Conservation (phyloP, 2,113 vertebrate genomes). For the Scortum barcoo region DNA sequence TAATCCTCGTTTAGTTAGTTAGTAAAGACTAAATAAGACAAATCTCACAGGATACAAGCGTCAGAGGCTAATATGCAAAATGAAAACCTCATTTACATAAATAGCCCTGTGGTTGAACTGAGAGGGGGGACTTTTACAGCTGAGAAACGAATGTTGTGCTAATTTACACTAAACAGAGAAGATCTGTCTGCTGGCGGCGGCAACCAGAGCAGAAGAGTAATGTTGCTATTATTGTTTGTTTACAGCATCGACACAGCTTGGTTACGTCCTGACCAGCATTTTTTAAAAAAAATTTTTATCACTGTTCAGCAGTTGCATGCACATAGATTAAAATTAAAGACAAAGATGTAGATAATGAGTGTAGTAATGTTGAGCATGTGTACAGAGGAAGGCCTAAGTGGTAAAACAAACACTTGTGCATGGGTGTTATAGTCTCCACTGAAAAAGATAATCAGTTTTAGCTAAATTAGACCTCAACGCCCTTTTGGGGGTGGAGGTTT, state of each 20-base stretch:
- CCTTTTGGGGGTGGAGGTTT: background rate
- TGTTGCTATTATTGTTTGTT: conserved; percentile 23
- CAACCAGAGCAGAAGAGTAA: background rate
- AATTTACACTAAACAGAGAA: conserved; percentile 17
- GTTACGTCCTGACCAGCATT: background rate
- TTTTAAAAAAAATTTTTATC: too few relatives aligned
- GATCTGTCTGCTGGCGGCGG: background rate
- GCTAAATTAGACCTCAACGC: background rate
- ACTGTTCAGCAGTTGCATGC: background rate
- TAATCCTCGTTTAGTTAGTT: background rate
- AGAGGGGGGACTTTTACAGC: background rate
- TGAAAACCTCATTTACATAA: background rate
- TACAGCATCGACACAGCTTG: background rate
- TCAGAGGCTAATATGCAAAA: background rate
- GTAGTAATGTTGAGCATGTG: background rate
- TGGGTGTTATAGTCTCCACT: background rate
- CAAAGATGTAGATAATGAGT: background rate
- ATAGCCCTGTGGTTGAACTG: background rate
- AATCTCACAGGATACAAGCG: background rate
- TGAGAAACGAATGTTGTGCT: background rate
- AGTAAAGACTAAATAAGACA: too few relatives aligned
- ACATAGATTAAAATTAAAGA: background rate
- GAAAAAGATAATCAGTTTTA: background rate
- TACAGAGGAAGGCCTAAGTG: background rate
- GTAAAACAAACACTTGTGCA: background rate